Evolutionary conservation across 2,888 invertebrate species (phyloP), one percentile per base, ranked within the genome.

Genomic region (Euplexia lucipara): DNA sequence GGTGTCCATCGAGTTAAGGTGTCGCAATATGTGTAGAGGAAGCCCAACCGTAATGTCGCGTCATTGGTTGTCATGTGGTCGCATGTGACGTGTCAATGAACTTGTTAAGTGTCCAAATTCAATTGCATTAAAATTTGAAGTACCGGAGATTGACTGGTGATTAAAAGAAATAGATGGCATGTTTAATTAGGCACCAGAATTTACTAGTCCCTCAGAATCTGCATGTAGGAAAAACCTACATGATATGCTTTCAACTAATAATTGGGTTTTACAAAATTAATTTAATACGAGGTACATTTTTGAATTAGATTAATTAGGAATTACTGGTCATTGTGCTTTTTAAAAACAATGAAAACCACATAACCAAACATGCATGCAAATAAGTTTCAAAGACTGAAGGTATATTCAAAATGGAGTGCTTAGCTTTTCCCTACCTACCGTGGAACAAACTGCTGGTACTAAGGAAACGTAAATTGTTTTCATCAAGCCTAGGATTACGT

Each of bases 41-140:
- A 78, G 81, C 78, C 63, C 76, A 84, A 75, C 78, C 78, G 83
- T 81, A 78, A 73, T 68, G 78, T 88, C 85, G 83, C 87, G 87
- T 87, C 88, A 88, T 86, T 88, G 89, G 88, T 32, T 72, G 73
- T 81, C 90, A 88, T 90, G 81, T 88, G 88, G 87, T 84, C 84
- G 83, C 83, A 89, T 90, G 61, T 84, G 86, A 89, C 77, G 86
- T 87, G 92, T 91, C 92, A 91, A 88, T 89, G 93, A 92, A 90
- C 91, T 87, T 84, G 81, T 84, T 79, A 78, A 73, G 75, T 81
- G 88, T 84, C 89, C 89, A 83, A 90, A 89, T 88, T 90, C 82
- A 80, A 86, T 86, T 81, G 76, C 81, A 82, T 83, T 81, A n/a
- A n/a, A n/a, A n/a, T n/a, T n/a, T 83, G 81, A 82, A 85, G 81